phyloP scores from a whole-genome alignment of 2,888 invertebrate species.

The Chrysina gloriosa region DNA sequence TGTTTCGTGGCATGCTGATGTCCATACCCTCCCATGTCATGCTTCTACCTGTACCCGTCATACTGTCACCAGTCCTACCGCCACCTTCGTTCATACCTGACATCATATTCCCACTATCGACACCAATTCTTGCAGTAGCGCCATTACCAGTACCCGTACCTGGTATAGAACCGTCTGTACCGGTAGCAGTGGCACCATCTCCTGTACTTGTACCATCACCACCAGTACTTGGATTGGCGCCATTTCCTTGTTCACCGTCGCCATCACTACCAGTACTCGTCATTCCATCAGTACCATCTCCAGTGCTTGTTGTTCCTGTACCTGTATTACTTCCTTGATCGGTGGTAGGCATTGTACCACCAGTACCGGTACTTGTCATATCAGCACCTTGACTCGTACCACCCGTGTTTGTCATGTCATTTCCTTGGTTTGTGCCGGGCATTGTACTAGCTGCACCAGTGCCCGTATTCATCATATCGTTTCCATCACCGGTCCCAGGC shows the following conservation, averaged over 20 bases:
- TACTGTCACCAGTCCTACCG: conserved; percentile 33
- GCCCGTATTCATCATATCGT: conserved; percentile 54
- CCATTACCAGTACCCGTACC: conserved; percentile 61
- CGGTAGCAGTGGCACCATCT: background rate
- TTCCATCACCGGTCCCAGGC: conserved; percentile 26
- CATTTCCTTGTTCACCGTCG: too few relatives aligned
- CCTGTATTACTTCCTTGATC: conserved; percentile 45
- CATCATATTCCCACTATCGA: conserved; percentile 19
- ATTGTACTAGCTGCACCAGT: conserved; percentile 51
- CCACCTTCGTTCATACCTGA: conserved; percentile 31
- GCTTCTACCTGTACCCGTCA: conserved; percentile 27
- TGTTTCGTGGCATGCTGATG: conserved; percentile 32
- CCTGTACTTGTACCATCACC: conserved; percentile 48
- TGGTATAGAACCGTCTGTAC: conserved; percentile 65
- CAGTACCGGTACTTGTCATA: conserved; percentile 55
- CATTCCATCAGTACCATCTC: conserved; percentile 63
- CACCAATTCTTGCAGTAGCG: conserved; percentile 58
- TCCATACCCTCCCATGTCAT: conserved; percentile 28
- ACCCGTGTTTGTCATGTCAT: conserved; percentile 34
- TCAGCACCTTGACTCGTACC: conserved; percentile 30
- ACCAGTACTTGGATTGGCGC: conserved; percentile 49
- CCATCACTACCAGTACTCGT: conserved; percentile 52
- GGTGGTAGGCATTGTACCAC: conserved; percentile 53
- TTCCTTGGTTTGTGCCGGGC: conserved; percentile 35
- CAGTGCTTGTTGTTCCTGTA: conserved; percentile 54